Conservation (phyloP, 2,888 invertebrate genomes). For the Drosophila kambysellisi region DNA sequence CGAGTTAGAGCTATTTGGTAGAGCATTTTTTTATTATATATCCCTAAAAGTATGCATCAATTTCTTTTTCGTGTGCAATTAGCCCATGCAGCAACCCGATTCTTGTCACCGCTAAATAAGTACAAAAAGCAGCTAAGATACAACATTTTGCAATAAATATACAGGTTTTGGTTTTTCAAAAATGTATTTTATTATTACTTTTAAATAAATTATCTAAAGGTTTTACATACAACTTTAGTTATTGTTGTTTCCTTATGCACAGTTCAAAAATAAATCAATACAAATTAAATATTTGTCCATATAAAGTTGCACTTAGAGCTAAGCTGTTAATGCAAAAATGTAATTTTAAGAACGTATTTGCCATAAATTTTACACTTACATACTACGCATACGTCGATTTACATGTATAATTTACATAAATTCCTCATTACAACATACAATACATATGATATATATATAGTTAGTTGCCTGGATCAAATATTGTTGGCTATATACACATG, state of each 20-base stretch:
- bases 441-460: slow-evolving; percentile 38
- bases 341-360: slow-evolving; percentile 36
- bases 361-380: slow-evolving; percentile 22
- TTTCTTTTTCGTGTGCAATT: background rate
- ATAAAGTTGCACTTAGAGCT: slow-evolving; percentile 25
- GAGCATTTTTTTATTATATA: background rate
- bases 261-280: slow-evolving; percentile 45
- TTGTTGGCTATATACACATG: slow-evolving; percentile 53
- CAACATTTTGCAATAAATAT: rapidly evolving
- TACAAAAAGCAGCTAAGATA: background rate
- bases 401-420: slow-evolving; percentile 55
- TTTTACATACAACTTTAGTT: slow-evolving; percentile 66
- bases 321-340: slow-evolving; percentile 22
- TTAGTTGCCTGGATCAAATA: slow-evolving; percentile 37
- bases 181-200: slow-evolving; percentile 64
- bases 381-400: slow-evolving; percentile 23
- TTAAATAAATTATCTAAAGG: slow-evolving; percentile 78
- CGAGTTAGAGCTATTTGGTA: background rate
- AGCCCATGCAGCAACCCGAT: background rate
- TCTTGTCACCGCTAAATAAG: background rate
- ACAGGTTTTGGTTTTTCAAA: slow-evolving; percentile 32
- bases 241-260: slow-evolving; percentile 43
- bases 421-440: slow-evolving; percentile 49
- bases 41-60: background rate
- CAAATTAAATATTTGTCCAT: slow-evolving; percentile 42